Base-by-base conservation (phyloP, 2,888 invertebrate genomes). In the Tetramorium bicarinatum region DNA sequence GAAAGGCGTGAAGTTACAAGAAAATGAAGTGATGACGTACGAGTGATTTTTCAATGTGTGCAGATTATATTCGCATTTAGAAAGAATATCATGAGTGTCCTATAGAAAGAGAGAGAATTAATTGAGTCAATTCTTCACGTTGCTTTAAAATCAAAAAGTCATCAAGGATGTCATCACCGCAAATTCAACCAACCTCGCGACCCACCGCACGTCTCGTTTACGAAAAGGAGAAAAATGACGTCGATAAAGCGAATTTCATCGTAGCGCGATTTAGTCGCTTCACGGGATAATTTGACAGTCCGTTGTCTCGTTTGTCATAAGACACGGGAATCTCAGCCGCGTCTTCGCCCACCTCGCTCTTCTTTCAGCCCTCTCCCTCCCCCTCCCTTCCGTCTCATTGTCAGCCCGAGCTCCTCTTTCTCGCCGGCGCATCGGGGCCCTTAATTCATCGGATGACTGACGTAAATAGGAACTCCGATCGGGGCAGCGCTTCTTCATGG, bases 401-500 rank as follows among this genome's bases (percentile, higher is more conserved):
- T 69, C 85, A 81, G 52, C 61, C 49, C 49, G 44, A 77, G 75
- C 62, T 66, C 66, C 64, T 79, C 81, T 85, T 84, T 84, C 81
- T 85, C 77, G 64, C 71, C 52, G 76, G 56, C 25, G 61, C 74
- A 77, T 72, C 81, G 44, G 61, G 85, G 59, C 86, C 88, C 91
- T 93, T 92, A 91, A 92, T 92, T 92, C 92, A 90, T 86, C 89
- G 91, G 90, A 88, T 91, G 92, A 93, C 91, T 92, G 92, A 93
- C 93, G 91, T 91, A 92, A 93, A 93, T 92, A 92, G 92, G 91
- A 92, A 91, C 91, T 89, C 89, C 86, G 89, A 91, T 91, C 90
- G 89, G 87, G 87, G 76, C 86, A 72, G 87, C 91, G 87, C 87
- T 89, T 90, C 91, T 92, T 92, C 92, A 91, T 91, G 92, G 91